A percentile compares a stretch with the other conserved stretches of the same genome.
These are phyloP conservation scores for Apoderus coryli DNA, from an alignment of 2,888 invertebrate species.

Conservation along the genomic window DNA sequence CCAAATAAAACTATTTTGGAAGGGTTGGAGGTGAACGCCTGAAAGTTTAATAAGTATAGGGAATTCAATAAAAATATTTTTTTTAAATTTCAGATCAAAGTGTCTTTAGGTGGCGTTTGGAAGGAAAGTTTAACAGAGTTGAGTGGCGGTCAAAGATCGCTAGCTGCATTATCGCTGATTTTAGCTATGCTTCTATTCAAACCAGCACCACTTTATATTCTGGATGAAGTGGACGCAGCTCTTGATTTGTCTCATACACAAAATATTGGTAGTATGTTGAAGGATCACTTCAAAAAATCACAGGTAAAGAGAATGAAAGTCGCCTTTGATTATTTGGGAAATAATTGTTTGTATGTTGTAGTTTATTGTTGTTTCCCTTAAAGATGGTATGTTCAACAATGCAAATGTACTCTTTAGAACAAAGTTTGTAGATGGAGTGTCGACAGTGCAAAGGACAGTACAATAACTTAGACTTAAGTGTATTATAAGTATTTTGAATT, in stretches of 20 bases:
- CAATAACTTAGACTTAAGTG: constrained; percentile 16
- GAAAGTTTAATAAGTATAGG: not conserved
- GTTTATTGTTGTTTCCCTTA: constrained; percentile 95
- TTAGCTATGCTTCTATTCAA: constrained; percentile 93
- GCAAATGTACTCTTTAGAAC: constrained; percentile 95
- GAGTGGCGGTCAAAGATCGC: constrained; percentile 91
- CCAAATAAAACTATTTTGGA: constrained; percentile 60
- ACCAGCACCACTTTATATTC: constrained; percentile 95
- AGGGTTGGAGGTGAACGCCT: constrained; percentile 63
- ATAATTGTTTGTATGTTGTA: constrained; percentile 31
- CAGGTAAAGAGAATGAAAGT: constrained; percentile 38
- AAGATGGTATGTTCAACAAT: constrained; percentile 99
- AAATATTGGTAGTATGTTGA: constrained; percentile 94
- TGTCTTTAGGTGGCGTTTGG: constrained; percentile 87
- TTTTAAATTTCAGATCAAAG: constrained; percentile 43
- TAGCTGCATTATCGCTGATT: constrained; percentile 91
- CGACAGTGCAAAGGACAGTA: constrained; percentile 60
- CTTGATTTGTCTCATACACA: constrained; percentile 96
- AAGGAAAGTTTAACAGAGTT: constrained; percentile 92
- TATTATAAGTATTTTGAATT: constrained; percentile 1
- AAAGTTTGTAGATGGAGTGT: constrained; percentile 89
- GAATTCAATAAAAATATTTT: not conserved
- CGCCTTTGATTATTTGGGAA: not conserved
- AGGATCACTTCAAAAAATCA: constrained; percentile 75
- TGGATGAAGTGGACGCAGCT: constrained; percentile 98